These are phyloP conservation scores for Phyllostomus discolor DNA, from an alignment of 2,113 vertebrate genomes.

Conservation along the genomic window DNA sequence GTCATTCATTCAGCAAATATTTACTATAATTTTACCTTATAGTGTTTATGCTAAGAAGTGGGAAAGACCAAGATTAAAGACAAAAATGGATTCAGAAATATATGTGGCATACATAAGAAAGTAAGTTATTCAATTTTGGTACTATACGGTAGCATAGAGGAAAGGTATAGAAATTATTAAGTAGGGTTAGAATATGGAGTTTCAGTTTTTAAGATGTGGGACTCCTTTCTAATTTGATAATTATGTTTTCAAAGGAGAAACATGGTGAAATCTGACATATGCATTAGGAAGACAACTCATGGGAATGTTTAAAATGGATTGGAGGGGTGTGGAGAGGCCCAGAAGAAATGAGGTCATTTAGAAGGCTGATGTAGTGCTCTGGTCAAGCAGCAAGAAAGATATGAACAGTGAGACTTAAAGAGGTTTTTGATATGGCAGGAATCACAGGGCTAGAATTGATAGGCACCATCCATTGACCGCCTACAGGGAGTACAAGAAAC, in stretches of 20 bases:
- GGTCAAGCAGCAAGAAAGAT: background rate
- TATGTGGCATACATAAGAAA: background rate
- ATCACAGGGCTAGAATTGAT: background rate
- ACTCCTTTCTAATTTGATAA: background rate
- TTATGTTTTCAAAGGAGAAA: background rate
- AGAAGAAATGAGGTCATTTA: background rate
- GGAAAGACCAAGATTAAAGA: background rate
- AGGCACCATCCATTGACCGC: background rate
- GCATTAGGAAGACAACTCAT: background rate
- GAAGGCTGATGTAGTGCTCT: background rate
- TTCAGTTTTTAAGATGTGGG: background rate
- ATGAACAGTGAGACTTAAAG: background rate
- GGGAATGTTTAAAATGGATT: background rate
- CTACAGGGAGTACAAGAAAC: background rate
- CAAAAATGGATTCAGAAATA: background rate
- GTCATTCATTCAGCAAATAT: background rate
- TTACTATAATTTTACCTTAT: background rate
- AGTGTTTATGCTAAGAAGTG: background rate
- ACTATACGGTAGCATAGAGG: background rate
- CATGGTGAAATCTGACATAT: background rate
- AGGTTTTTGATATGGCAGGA: background rate
- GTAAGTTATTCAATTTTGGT: background rate
- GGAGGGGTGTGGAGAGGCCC: background rate
- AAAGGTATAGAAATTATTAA: background rate
- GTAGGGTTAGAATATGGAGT: background rate